Evolutionary conservation across 2,113 vertebrate genomes (phyloP).

Genomic region (Rhipidura dahli): DNA sequence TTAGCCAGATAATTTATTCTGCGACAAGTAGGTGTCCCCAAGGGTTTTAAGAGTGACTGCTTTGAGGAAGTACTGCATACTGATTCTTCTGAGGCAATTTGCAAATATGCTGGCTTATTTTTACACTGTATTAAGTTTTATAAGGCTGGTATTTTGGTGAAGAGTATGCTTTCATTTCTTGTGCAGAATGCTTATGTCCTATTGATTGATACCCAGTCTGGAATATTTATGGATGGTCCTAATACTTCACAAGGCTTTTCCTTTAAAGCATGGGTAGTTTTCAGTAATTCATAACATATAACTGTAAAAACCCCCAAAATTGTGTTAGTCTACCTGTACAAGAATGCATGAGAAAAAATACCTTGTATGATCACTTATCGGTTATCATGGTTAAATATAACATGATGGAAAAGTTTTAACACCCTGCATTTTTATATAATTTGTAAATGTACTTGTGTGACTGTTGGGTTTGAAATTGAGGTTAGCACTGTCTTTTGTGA

Average conservation of each 20-base stretch:
- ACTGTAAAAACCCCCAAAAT: neutral
- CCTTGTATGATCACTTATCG: neutral
- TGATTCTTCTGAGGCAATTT: neutral
- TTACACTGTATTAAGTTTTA: neutral
- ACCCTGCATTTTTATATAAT: neutral
- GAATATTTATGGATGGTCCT: neutral
- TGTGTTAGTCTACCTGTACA: neutral
- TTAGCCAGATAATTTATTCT: conserved; percentile 63
- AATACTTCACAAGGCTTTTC: neutral
- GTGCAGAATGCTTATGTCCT: neutral
- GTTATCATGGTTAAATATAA: neutral
- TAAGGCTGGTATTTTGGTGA: neutral
- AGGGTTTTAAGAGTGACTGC: conserved; percentile 2
- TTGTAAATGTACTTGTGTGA: neutral
- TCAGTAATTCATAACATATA: neutral
- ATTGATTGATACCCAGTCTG: neutral
- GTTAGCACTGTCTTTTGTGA: neutral
- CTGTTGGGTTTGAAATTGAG: neutral
- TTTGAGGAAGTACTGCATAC: neutral
- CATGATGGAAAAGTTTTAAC: neutral
- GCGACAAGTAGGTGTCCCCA: conserved; percentile 36
- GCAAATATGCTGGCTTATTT: neutral
- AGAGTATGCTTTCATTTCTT: neutral
- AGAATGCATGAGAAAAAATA: neutral
- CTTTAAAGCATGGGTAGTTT: neutral